These are phyloP conservation scores for Pocillopora grandis DNA, from an alignment of 92 coral and sea anemone genomes.

Conservation along the genomic window DNA sequence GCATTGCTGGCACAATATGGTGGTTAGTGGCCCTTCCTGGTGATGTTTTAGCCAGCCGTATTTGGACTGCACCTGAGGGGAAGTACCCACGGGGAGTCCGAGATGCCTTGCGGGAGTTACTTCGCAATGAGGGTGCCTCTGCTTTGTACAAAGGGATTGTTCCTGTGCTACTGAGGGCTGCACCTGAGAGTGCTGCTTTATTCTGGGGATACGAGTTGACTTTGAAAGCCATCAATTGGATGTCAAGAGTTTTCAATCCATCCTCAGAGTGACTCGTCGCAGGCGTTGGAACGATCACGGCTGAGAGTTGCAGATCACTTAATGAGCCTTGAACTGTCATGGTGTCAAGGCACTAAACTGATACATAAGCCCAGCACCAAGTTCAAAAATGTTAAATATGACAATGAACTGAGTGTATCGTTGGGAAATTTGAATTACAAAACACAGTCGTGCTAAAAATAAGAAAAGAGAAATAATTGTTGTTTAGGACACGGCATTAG, in stretches of 20 bases:
- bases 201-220: slow-evolving; percentile 86
- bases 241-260: slow-evolving; percentile 15
- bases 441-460: too few species aligned
- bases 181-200: slow-evolving; percentile 78
- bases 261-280: background rate
- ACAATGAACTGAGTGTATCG: too few species aligned
- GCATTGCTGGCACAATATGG: slow-evolving; percentile 74
- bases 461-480: too few species aligned
- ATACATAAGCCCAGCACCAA: too few species aligned
- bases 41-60: slow-evolving; percentile 80
- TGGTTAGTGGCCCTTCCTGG: slow-evolving; percentile 79
- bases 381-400: too few species aligned
- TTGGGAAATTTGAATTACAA: too few species aligned
- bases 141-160: slow-evolving; percentile 78
- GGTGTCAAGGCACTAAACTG: background rate
- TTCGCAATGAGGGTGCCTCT: slow-evolving; percentile 65
- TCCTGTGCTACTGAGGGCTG: slow-evolving; percentile 82
- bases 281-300: background rate
- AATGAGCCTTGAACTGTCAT: background rate
- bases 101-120: slow-evolving; percentile 60
- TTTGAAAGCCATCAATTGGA: slow-evolving; percentile 77
- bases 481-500: too few species aligned
- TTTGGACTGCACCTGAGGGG: slow-evolving; percentile 85
- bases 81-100: slow-evolving; percentile 76
- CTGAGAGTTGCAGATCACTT: background rate